Base-by-base conservation (phyloP, 2,113 vertebrate genomes). In the Myocastor coypus region DNA sequence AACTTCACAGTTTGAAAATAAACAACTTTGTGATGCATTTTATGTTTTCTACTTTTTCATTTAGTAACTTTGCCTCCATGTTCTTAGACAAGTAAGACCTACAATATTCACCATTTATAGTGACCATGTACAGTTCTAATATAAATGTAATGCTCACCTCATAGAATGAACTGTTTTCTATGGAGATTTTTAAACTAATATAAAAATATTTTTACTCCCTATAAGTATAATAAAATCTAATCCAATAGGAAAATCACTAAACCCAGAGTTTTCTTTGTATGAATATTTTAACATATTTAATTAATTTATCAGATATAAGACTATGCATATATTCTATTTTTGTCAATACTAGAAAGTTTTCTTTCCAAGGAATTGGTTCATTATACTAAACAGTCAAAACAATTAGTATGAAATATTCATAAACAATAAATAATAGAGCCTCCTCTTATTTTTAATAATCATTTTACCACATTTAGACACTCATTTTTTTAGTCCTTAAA, bases 361-460 rank as follows among this genome's bases (percentile, higher is more conserved):
- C 59, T 92, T 86, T 89, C 73, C 73, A 64, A 92, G n/a, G 3
- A 59, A 75, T 86, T 75, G 89, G 46, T 94, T 28, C 24, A 81
- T 64, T 93, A 85, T 78, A 78, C 24, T 78, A 55, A 95, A 82
- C 66, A 86, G 28, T 89, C 30, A 89, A 94, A 87, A 94, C 37
- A 26, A 90, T 22, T 71, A 59, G 10, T 68, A 92, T 86, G 64
- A 94, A 88, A 91, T 77, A 92, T 71, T 55, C 52, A 52, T 46
- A 77, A 77, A 50, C 30, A 77, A 40, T 55, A 89, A 77, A 40
- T 57, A 89, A 86, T 89, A 89, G 77, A 89, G 40, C 8, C 0
- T 34, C 91, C 6, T 78, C 32, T 81, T 89, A 95, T 55, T 55
- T 16, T 55, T 55, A 55, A 55, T 12, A 55, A 16, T 55, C 55